These are phyloP conservation scores for Clostera curtula DNA, from an alignment of 2,888 invertebrate species.

Conservation along the genomic window DNA sequence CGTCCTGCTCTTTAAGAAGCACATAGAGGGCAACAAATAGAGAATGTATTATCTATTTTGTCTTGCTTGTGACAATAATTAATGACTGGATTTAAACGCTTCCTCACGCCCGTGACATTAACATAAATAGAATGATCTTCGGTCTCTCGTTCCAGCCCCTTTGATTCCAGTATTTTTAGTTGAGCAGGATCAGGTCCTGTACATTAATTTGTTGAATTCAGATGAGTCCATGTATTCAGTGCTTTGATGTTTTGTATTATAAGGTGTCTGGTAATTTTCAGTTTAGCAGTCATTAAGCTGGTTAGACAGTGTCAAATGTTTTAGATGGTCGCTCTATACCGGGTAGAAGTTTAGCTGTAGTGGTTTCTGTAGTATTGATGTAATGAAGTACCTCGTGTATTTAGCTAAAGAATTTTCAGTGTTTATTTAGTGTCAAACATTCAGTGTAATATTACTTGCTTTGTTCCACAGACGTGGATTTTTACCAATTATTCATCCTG, in stretches of 20 bases:
- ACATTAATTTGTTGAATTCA: slow-evolving; percentile 65
- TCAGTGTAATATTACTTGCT: too few species aligned
- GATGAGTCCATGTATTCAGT: slow-evolving; percentile 46
- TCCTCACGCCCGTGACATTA: slow-evolving; percentile 76
- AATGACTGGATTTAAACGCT: slow-evolving; percentile 75
- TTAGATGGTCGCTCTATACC: slow-evolving; percentile 30
- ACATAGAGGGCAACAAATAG: slow-evolving; percentile 63
- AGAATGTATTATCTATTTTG: slow-evolving; percentile 72
- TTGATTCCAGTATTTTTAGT: slow-evolving; percentile 73
- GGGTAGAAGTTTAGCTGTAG: slow-evolving; percentile 18
- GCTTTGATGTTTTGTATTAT: slow-evolving; percentile 69
- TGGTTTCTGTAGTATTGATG: too few species aligned
- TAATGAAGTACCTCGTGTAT: too few species aligned
- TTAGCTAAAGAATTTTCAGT: too few species aligned
- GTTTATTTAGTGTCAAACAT: too few species aligned
- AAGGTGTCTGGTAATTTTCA: slow-evolving; percentile 64
- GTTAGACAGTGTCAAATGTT: slow-evolving; percentile 39
- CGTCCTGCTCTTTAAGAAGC: slow-evolving; percentile 56
- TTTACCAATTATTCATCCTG: too few species aligned
- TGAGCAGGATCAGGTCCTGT: slow-evolving; percentile 57
- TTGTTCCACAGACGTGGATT: too few species aligned
- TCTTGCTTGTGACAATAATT: slow-evolving; percentile 72
- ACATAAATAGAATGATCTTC: slow-evolving; percentile 73
- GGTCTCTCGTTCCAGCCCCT: slow-evolving; percentile 60
- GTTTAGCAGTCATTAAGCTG: slow-evolving; percentile 40